phyloP scores from a whole-genome alignment of 2,113 vertebrate genomes.

The Cyphomyrus plagiostoma region DNA sequence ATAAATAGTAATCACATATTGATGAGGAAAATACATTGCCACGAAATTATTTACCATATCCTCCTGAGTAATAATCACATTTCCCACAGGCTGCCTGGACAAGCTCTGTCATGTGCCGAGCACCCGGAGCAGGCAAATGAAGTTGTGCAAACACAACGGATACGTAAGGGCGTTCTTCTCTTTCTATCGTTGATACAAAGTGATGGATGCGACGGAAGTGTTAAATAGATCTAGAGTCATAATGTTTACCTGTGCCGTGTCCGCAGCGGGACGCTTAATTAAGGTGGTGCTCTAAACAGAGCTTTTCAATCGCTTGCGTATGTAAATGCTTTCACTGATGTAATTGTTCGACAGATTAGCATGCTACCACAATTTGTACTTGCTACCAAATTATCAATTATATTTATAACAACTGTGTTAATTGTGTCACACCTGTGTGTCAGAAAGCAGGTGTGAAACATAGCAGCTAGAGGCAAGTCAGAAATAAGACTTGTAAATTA shows the following conservation, averaged over 20 bases:
- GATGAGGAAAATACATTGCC: neutral
- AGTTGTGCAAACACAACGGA: neutral
- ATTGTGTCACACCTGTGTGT: constrained; percentile 2
- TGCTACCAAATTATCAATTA: neutral
- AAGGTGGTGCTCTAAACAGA: neutral
- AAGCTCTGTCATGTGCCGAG: neutral
- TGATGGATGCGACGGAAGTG: neutral
- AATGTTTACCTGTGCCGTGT: neutral
- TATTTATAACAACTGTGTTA: constrained; percentile 5
- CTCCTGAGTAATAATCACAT: neutral
- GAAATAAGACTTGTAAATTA: constrained; percentile 6
- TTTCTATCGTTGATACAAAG: neutral
- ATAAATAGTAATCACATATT: constrained; percentile 24
- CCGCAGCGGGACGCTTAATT: neutral
- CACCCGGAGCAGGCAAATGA: neutral
- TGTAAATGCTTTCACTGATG: neutral
- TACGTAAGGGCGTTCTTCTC: neutral
- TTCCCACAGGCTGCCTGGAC: neutral
- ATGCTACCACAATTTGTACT: neutral
- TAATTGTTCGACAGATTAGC: neutral
- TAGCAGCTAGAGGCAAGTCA: neutral
- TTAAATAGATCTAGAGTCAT: neutral
- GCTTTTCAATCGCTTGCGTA: neutral
- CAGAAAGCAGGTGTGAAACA: neutral
- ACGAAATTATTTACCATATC: neutral